A percentile compares a stretch with the other conserved stretches of the same genome.
Evolutionary conservation across 2,113 vertebrate genomes (phyloP).

Genomic region (Notarius lentiginosus): DNA sequence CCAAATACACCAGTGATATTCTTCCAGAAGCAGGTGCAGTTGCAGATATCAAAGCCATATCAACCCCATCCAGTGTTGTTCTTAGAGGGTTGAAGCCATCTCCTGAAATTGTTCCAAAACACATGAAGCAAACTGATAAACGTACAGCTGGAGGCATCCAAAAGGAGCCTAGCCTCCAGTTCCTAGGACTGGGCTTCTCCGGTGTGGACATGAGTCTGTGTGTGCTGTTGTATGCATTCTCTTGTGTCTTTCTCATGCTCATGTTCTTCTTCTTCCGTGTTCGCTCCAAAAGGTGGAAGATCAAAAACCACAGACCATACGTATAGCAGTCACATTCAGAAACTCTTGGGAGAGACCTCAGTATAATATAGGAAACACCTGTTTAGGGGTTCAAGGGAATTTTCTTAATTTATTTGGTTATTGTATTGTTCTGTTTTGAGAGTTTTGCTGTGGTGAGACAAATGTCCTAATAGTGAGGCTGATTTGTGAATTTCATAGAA

Average conservation of each 20-base stretch:
- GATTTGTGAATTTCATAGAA: conserved; percentile 13
- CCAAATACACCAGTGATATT: conserved; percentile 61
- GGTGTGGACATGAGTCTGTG: conserved; percentile 96
- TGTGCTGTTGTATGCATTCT: conserved; percentile 84
- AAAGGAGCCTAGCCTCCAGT: conserved; percentile 60
- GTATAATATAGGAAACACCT: conserved; percentile 34
- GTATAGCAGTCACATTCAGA: conserved; percentile 66
- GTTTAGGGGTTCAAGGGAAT: conserved; percentile 34
- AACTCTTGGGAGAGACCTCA: conserved; percentile 15
- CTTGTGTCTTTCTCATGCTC: conserved; percentile 88
- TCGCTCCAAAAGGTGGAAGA: conserved; percentile 83
- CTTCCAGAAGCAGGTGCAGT: conserved; percentile 32
- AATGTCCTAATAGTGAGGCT: conserved; percentile 28
- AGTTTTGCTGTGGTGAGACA: conserved; percentile 11
- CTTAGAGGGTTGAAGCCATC: conserved; percentile 29
- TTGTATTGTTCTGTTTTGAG: conserved; percentile 22
- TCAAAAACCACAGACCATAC: conserved; percentile 65
- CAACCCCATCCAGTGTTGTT: conserved; percentile 1
- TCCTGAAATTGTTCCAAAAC: conserved; percentile 18
- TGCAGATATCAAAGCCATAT: not conserved
- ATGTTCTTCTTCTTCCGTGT: conserved; percentile 93
- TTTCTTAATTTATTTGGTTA: conserved; percentile 50
- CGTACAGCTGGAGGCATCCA: not conserved
- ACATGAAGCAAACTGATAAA: not conserved
- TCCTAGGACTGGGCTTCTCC: conserved; percentile 85